Base-by-base conservation (phyloP, 2,797 vertebrate genomes). In the Cheirogaleus major region DNA sequence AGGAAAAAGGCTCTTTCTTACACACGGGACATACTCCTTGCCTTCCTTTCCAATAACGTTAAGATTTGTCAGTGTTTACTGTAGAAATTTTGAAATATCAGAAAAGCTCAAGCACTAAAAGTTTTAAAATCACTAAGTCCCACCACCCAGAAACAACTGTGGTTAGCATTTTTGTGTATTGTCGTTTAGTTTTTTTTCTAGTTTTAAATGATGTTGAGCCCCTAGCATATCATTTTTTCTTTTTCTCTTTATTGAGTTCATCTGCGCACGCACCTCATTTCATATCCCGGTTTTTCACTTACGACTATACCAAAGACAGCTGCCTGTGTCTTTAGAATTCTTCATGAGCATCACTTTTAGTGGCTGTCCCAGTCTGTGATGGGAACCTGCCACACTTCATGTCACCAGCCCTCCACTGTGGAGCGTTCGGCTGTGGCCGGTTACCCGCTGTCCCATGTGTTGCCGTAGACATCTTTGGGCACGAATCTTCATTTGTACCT, bases 301-400 rank as follows among this genome's bases (percentile, higher is more conserved):
- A 23, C 5, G 23, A 35, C 69, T 41, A n/a, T 5, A 30, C 38
- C 11, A 0, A 8, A 76, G 35, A 12, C 35, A 4, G 18, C 41
- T 63, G 12, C 73, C 57, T 5, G 2, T 0, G 25, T 17, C 18
- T 5, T 20, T 32, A 20, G 20, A 59, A 67, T 10, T 35, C 81
- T 17, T 25, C n/a, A 1, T 32, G 25, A 41, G 35, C 23, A n/a
- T 45, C 59, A 0, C 45, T 27, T 38, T 30, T 35, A n/a, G 12
- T 25, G 81, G 23, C 75, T 4, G 1, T 14, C 48, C 22, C 1
- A 0, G 41, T 25, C 45, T 12, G 0, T 45, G 57, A 3, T 0
- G 1, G 35, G 48, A n/a, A 15, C 0, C 0, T 1, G 18, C 52
- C 10, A 0, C 0, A 8, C 5, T 11, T 7, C 1, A 1, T 23